Base-by-base conservation (phyloP, 2,888 invertebrate genomes). In the Epinotia demarniana region DNA sequence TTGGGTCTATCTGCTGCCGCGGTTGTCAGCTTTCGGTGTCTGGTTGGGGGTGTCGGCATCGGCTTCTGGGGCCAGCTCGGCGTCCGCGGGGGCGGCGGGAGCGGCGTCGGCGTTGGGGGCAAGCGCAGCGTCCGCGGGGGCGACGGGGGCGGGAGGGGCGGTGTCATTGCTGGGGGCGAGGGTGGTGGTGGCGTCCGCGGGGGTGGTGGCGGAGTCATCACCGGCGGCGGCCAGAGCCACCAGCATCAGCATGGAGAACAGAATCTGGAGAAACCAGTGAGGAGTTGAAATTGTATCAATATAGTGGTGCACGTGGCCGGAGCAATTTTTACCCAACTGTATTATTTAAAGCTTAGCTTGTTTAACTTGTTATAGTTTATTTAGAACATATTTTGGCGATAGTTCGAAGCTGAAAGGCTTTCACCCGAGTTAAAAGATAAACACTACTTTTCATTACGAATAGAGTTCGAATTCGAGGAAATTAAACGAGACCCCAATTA, bases 171-270 rank as follows among this genome's bases (percentile, higher is more conserved):
- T 43, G 19, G 78, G 72, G 55, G 60, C 76, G 62, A 58, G 74
- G 55, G 74, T 73, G 55, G 78, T 60, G 11, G 78, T 43, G 18
- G 60, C 66, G 23, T 78, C 73, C 9, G 68, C 77, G 53, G 76
- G 62, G 12, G 77, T 73, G 58, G 74, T 70, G n/a, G 77, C 61
- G 4, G 67, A 58, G 16, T 77, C 73, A 46, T 78, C 79, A 33
- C 66, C 80, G 3, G 73, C 77, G 3, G 77, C 76, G 11, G 76
- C 79, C 75, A 77, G 39, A 33, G 77, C 62, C 3, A 73, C 79
- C 72, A 81, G 69, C 58, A 80, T 68, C 60, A 80, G 55, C 3
- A 80, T 23, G 39, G 77, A 69, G 55, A 78, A 72, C 1, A 81
- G 23, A 8, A 79, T 33, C 81, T 80, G 78, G 9, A 6, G 43